phyloP scores from a whole-genome alignment of 2,888 invertebrate species.

The Limenitis arthemis region DNA sequence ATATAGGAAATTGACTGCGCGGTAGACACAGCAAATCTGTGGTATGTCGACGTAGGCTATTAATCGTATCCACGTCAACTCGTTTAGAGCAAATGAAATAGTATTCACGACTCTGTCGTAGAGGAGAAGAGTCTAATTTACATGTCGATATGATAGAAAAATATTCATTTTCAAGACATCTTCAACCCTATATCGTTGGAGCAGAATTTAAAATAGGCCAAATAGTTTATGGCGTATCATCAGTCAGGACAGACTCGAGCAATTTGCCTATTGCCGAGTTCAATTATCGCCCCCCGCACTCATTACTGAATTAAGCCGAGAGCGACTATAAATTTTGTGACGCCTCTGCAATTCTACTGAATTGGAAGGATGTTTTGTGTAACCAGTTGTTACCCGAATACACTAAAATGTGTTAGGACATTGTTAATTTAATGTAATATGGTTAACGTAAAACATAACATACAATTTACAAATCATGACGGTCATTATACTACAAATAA shows the following conservation, averaged over 20 bases:
- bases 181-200: constrained; percentile 30
- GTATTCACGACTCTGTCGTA: constrained; percentile 42
- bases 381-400: constrained; percentile 43
- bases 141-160: constrained; percentile 37
- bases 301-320: constrained; percentile 68
- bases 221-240: constrained; percentile 33
- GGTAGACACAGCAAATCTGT: constrained; percentile 61
- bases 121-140: constrained; percentile 46
- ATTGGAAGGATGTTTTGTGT: constrained; percentile 43
- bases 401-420: constrained; percentile 21
- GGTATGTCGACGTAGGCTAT: constrained; percentile 43
- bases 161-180: constrained; percentile 29
- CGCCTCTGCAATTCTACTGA: constrained; percentile 50
- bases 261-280: constrained; percentile 69
- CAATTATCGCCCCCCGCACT: constrained; percentile 71
- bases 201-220: constrained; percentile 35
- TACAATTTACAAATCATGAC: constrained; percentile 10
- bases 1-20: constrained; percentile 49
- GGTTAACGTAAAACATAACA: background rate
- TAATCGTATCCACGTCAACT: constrained; percentile 44
- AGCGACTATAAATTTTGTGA: constrained; percentile 59
- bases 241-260: constrained; percentile 49
- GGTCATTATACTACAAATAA: constrained; percentile 33
- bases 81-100: constrained; percentile 30
- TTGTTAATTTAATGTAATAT: no score